phyloP scores from a whole-genome alignment of 2,888 invertebrate genomes.

The Drosophila percnosoma region DNA sequence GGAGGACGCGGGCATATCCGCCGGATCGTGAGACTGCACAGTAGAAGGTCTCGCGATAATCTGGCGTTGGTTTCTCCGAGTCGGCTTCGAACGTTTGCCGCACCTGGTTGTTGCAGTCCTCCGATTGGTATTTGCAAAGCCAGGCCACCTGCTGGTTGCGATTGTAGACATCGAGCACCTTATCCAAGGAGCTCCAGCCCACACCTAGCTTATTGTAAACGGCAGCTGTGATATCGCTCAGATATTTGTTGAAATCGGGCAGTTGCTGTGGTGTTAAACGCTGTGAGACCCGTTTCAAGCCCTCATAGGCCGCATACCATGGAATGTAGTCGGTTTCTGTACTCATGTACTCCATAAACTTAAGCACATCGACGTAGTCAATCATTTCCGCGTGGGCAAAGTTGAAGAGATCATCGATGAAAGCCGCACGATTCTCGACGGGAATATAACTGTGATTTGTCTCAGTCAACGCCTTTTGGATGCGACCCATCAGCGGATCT shows the following conservation, averaged over 20 bases:
- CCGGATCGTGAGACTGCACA: constrained; percentile 63
- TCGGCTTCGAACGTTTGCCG: constrained; percentile 24
- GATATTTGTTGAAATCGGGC: constrained; percentile 76
- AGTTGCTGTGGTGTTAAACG: constrained; percentile 58
- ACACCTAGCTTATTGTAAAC: constrained; percentile 86
- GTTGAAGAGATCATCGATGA: constrained; percentile 90
- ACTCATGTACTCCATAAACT: constrained; percentile 88
- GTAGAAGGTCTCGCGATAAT: constrained; percentile 73
- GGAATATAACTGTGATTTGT: constrained; percentile 65
- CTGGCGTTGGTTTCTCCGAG: constrained; percentile 48
- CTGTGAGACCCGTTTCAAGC: constrained; percentile 40
- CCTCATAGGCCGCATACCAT: constrained; percentile 88
- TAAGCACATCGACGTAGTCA: constrained; percentile 83
- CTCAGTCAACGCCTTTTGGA: constrained; percentile 57
- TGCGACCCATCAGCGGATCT: constrained; percentile 86
- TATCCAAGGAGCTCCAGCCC: constrained; percentile 77
- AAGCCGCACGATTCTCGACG: constrained; percentile 89
- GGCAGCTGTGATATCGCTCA: constrained; percentile 85
- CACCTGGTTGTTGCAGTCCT: constrained; percentile 86
- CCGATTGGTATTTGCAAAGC: constrained; percentile 88
- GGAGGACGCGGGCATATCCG: constrained; percentile 23
- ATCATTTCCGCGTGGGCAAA: constrained; percentile 85
- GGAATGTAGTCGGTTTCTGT: constrained; percentile 90
- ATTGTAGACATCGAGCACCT: constrained; percentile 87
- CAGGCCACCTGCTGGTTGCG: constrained; percentile 87